Evolutionary conservation across 2,113 vertebrate genomes (phyloP).

Genomic region (Rhinopomastus cyanomelas): DNA sequence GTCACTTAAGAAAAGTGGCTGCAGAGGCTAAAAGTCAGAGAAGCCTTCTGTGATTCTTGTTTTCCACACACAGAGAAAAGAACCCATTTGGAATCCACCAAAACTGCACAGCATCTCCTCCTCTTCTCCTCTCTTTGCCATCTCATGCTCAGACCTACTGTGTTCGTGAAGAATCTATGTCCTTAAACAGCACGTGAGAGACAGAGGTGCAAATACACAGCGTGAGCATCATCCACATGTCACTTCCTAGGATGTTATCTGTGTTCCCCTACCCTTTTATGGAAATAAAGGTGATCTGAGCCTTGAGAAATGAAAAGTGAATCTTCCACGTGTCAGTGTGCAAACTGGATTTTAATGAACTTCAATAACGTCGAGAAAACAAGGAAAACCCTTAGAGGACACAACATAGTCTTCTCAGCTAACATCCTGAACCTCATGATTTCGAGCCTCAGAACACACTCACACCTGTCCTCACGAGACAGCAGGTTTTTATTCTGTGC

Average conservation of each 20-base stretch:
- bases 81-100: not conserved
- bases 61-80: not conserved
- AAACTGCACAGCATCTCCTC: not conserved
- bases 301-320: not conserved
- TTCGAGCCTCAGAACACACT: not conserved
- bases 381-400: conserved; percentile 8
- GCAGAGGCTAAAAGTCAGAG: not conserved
- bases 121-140: not conserved
- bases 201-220: not conserved
- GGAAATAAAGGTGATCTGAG: not conserved
- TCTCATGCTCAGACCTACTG: not conserved
- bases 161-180: not conserved
- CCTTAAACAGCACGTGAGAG: not conserved
- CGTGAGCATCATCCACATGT: not conserved
- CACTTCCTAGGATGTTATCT: not conserved
- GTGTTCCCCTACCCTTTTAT: not conserved
- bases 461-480: not conserved
- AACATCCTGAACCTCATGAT: not conserved
- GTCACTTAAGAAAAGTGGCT: too few relatives aligned
- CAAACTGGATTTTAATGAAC: conserved; percentile 10
- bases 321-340: not conserved
- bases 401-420: not conserved
- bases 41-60: not conserved
- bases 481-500: conserved; percentile 26
- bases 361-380: conserved; percentile 27